Evolutionary conservation across 2,797 vertebrate species (phyloP).

Genomic region (Rhodeus uyekii): DNA sequence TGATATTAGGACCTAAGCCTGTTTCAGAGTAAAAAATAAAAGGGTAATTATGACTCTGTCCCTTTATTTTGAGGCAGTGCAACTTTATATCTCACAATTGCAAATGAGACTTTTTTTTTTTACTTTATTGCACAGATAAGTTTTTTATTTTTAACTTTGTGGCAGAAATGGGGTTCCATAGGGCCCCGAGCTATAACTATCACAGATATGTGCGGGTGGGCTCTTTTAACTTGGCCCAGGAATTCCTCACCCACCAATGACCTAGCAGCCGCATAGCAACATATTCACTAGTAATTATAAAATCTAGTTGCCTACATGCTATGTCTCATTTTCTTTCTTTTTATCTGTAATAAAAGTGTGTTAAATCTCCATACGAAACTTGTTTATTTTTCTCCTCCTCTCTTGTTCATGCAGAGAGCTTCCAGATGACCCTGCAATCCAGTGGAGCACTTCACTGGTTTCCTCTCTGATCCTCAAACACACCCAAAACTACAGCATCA

Average conservation of each 20-base stretch:
- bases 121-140: background rate
- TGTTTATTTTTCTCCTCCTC: background rate
- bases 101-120: background rate
- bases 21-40: background rate
- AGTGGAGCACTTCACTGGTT: slow-evolving; percentile 83
- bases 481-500: slow-evolving; percentile 75
- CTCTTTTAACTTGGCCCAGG: too few relatives aligned
- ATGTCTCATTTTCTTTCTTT: too few relatives aligned
- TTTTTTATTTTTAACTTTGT: background rate
- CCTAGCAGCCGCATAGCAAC: background rate
- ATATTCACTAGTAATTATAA: too few relatives aligned
- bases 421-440: slow-evolving; percentile 84
- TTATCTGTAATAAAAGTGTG: background rate
- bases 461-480: slow-evolving; percentile 79
- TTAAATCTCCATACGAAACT: background rate
- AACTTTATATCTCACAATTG: background rate
- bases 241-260: background rate
- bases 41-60: background rate
- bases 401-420: slow-evolving; percentile 76
- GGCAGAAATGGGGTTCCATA: background rate
- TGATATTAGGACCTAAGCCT: background rate
- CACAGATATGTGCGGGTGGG: background rate
- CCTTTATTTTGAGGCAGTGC: background rate
- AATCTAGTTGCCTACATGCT: background rate
- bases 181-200: background rate